phyloP scores from a whole-genome alignment of 2,113 vertebrate species.

The Rafetus swinhoei region DNA sequence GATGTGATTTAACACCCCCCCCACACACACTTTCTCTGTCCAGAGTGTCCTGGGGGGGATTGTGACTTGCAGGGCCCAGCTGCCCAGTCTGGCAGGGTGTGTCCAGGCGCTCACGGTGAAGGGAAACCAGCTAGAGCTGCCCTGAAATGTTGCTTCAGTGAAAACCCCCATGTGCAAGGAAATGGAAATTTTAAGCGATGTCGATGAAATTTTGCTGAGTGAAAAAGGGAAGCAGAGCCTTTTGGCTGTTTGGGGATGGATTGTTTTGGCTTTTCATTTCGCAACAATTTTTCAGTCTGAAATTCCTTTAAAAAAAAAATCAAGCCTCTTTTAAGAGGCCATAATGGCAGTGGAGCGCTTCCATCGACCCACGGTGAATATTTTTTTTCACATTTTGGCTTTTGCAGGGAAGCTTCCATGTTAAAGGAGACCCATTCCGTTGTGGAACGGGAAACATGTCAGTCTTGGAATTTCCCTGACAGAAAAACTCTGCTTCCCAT shows the following conservation, averaged over 20 bases:
- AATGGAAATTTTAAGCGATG: neutral
- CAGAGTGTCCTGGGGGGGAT: no score
- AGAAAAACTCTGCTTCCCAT: neutral
- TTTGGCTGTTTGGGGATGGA: neutral
- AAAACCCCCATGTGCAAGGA: neutral
- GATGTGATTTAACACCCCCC: no score
- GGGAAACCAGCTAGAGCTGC: no score
- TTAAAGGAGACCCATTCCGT: no score
- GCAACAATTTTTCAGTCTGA: neutral
- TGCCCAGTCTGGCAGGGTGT: neutral
- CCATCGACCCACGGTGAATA: no score
- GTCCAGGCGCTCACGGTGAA: neutral
- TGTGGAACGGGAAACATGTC: neutral
- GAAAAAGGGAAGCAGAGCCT: neutral
- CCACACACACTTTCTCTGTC: no score
- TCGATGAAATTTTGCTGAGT: neutral
- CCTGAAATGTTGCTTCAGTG: neutral
- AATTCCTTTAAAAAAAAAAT: neutral
- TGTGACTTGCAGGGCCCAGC: no score
- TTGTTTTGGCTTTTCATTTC: neutral
- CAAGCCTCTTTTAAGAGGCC: neutral
- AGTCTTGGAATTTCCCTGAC: neutral
- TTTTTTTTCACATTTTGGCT: no score
- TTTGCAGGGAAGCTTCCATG: no score
- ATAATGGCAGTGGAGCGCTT: no score